A percentile compares a stretch with the other conserved stretches of the same genome.
Evolutionary conservation across 1,140 invertebrate species (phyloP).

Genomic region (Euglossa dilemma): DNA sequence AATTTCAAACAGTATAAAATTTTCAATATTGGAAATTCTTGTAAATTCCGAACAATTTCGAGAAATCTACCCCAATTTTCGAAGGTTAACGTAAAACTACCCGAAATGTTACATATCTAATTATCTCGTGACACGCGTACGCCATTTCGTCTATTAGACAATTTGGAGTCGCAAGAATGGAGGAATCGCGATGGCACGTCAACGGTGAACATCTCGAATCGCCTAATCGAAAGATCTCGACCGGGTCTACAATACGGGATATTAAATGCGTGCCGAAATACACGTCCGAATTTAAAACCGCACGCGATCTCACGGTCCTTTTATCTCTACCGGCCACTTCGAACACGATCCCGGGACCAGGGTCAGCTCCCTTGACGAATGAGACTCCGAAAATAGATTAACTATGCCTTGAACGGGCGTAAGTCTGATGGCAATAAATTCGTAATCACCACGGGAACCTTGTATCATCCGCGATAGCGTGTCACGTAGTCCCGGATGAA

Average conservation of each 20-base stretch:
- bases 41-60: no score
- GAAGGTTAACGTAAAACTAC: no score
- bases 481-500: background rate
- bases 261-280: slow-evolving; percentile 5
- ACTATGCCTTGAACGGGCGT: background rate
- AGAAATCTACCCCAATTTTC: no score
- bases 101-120: background rate
- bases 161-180: background rate
- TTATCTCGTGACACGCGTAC: background rate
- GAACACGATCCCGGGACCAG: background rate
- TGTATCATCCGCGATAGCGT: background rate
- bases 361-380: background rate
- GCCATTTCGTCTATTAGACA: no score
- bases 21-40: no score
- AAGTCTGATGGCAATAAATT: slow-evolving; percentile 2
- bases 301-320: slow-evolving; percentile 21
- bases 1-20: no score
- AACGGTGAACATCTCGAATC: slow-evolving; percentile 1
- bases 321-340: slow-evolving; percentile 11
- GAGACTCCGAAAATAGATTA: slow-evolving; percentile 12
- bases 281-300: slow-evolving; percentile 16
- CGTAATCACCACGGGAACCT: background rate
- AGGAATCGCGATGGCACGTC: background rate
- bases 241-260: background rate
- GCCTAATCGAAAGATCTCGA: background rate